Evolutionary conservation across 2,797 vertebrate genomes (phyloP).

Genomic region (Myripristis jacobus): DNA sequence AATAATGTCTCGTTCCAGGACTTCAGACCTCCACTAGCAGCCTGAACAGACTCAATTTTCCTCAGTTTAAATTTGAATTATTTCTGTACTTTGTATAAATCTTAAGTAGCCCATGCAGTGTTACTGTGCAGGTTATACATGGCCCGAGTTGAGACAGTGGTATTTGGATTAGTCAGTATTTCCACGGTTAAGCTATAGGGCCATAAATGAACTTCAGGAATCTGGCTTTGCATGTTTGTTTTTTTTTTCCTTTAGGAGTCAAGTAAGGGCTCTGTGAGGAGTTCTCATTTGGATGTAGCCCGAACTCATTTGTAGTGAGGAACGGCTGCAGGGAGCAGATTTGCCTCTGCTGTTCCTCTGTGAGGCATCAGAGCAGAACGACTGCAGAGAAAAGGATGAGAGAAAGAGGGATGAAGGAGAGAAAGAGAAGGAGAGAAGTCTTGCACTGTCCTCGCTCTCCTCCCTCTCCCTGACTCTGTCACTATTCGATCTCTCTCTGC

Average conservation of each 20-base stretch:
- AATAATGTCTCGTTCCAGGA: not conserved
- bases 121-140: not conserved
- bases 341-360: slow-evolving; percentile 73
- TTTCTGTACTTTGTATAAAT: slow-evolving; percentile 24
- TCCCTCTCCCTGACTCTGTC: slow-evolving; percentile 37
- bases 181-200: slow-evolving; percentile 51
- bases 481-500: slow-evolving; percentile 27
- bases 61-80: slow-evolving; percentile 13
- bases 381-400: slow-evolving; percentile 63
- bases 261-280: slow-evolving; percentile 66
- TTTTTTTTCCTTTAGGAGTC: slow-evolving; percentile 63
- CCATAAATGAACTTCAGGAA: slow-evolving; percentile 65
- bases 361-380: slow-evolving; percentile 79
- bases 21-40: slow-evolving; percentile 1
- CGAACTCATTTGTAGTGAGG: slow-evolving; percentile 75
- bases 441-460: slow-evolving; percentile 26
- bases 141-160: slow-evolving; percentile 18
- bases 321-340: slow-evolving; percentile 77
- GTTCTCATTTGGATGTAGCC: slow-evolving; percentile 75
- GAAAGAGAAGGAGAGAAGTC: slow-evolving; percentile 44
- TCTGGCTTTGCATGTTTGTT: slow-evolving; percentile 73
- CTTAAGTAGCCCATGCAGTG: not conserved
- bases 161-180: slow-evolving; percentile 58
- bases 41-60: not conserved
- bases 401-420: slow-evolving; percentile 52